Percentiles rank a stretch among this genome's conserved stretches.
Conservation (phyloP, 2,113 vertebrate genomes). For the Neopipo cinnamomea region DNA sequence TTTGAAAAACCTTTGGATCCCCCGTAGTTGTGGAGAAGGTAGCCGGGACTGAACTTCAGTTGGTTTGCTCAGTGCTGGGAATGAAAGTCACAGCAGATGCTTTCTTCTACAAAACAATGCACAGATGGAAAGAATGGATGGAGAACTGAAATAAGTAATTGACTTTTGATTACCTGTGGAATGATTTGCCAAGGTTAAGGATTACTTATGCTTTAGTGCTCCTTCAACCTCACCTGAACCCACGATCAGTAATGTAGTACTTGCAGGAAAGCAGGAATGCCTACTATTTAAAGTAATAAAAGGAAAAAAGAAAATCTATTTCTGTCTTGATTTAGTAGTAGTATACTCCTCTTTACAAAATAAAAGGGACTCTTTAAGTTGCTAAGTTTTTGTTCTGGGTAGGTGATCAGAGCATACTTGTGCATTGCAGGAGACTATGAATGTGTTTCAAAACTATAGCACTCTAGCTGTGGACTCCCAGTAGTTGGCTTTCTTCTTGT, state of each 20-base stretch:
- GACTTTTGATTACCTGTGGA: not conserved
- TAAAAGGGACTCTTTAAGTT: not conserved
- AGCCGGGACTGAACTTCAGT: not conserved
- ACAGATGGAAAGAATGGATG: not conserved
- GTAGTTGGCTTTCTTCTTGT: not conserved
- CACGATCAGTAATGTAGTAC: not conserved
- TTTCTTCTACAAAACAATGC: not conserved
- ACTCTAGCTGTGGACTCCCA: not conserved
- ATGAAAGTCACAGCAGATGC: not conserved
- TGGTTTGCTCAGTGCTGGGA: not conserved
- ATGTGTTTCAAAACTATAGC: not conserved
- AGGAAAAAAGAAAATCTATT: not conserved
- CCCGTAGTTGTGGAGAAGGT: not conserved
- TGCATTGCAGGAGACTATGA: not conserved
- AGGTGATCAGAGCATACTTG: not conserved
- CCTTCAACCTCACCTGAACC: not conserved
- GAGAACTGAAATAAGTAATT: not conserved
- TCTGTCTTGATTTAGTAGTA: not conserved
- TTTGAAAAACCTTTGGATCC: not conserved
- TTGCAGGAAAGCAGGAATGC: not conserved
- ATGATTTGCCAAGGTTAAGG: not conserved
- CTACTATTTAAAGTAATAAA: not conserved
- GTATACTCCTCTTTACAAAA: not conserved
- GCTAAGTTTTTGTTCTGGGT: not conserved
- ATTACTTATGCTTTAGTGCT: not conserved